Conservation (phyloP, 1,140 invertebrate species). For the Drosophila bifasciata region DNA sequence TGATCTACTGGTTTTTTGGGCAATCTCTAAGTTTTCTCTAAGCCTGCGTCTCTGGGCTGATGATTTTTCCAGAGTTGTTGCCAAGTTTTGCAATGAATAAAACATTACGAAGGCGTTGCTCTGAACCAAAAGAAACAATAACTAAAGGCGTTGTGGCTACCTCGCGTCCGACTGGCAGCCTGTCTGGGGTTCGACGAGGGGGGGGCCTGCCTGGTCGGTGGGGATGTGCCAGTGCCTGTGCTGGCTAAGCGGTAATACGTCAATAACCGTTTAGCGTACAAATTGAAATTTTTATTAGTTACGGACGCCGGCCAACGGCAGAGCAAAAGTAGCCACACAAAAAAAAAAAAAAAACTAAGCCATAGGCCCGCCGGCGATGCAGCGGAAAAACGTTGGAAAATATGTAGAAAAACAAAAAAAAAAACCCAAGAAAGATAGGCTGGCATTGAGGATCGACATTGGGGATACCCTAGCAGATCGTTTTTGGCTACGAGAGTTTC, state of each 20-base stretch:
- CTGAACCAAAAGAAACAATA: conserved; percentile 75
- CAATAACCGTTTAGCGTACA: conserved; percentile 82
- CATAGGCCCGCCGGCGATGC: conserved; percentile 69
- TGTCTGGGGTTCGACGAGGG: conserved; percentile 28
- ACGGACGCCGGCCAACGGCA: conserved; percentile 51
- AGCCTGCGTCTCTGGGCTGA: not conserved
- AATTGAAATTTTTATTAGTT: conserved; percentile 83
- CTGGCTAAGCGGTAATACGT: conserved; percentile 75
- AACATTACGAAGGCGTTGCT: conserved; percentile 80
- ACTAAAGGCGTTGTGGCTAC: conserved; percentile 80
- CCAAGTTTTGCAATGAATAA: conserved; percentile 65
- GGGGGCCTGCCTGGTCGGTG: conserved; percentile 17
- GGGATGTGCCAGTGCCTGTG: conserved; percentile 8
- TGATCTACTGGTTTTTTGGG: not conserved
- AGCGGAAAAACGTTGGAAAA: conserved; percentile 42
- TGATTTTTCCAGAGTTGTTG: conserved; percentile 30
- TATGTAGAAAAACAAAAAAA: conserved; percentile 21
- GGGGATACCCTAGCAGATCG: too few species aligned
- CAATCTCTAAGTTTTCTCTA: conserved; percentile 14
- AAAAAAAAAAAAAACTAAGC: conserved; percentile 70
- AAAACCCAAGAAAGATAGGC: conserved; percentile 29
- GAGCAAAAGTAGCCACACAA: conserved; percentile 19
- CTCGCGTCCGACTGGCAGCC: conserved; percentile 19
- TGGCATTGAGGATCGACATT: not conserved
- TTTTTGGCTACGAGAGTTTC: too few species aligned